Conservation (phyloP, 2,888 invertebrate genomes). For the Erannis defoliaria region DNA sequence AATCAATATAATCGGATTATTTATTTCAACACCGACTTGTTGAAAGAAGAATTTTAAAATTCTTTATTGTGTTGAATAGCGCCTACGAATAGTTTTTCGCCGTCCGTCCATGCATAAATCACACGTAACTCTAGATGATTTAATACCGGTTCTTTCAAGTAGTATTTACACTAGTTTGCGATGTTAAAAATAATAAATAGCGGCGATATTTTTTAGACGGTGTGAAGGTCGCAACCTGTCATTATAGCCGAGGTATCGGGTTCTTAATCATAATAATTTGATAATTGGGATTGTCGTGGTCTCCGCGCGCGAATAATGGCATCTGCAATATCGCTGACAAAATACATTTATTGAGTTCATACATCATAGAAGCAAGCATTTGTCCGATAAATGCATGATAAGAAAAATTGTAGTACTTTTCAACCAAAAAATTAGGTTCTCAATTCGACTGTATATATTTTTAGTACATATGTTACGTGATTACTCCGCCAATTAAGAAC, state of each 20-base stretch:
- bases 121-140: slow-evolving; percentile 60
- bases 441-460: too few species aligned
- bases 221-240: slow-evolving; percentile 67
- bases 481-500: too few species aligned
- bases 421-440: too few species aligned
- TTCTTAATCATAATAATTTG: slow-evolving; percentile 76
- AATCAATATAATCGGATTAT: slow-evolving; percentile 62
- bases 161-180: slow-evolving; percentile 74
- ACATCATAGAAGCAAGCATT: not conserved
- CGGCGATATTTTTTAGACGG: slow-evolving; percentile 71
- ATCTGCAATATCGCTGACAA: slow-evolving; percentile 23
- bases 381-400: too few species aligned
- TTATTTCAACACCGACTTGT: slow-evolving; percentile 53
- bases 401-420: too few species aligned
- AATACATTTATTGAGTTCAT: not conserved
- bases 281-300: slow-evolving; percentile 76
- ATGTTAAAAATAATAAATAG: slow-evolving; percentile 68
- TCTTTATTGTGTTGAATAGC: slow-evolving; percentile 50
- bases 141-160: slow-evolving; percentile 66
- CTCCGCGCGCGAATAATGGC: slow-evolving; percentile 17
- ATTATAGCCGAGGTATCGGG: slow-evolving; percentile 72
- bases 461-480: too few species aligned
- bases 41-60: slow-evolving; percentile 59
- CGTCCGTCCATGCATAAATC: slow-evolving; percentile 59
- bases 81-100: slow-evolving; percentile 51